Base-by-base conservation (phyloP, 1,140 invertebrate species). In the Philopotamus ludificatus region DNA sequence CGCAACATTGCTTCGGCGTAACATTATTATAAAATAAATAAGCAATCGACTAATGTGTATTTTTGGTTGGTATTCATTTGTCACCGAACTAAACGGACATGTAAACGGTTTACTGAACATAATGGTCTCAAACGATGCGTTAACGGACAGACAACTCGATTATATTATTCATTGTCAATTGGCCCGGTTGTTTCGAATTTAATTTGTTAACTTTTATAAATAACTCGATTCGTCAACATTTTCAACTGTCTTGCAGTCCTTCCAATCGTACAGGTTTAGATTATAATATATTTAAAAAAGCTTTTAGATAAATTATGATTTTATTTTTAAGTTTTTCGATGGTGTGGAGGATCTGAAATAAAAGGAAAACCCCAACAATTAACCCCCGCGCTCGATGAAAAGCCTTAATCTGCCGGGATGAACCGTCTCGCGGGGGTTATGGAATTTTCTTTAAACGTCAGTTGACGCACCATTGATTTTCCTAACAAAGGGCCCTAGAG, bases 381-480 rank as follows among this genome's bases (percentile, higher is more conserved):
- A 7, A 25, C 3, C 12, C 8, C 26, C 16, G 25, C 47, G 9
- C 15, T 12, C 44, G n/a, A 8, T 21, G 18, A 54, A 63, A 65
- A 57, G 54, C 51, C 41, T 57, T 65, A 65, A 65, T 65, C 63
- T 57, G 10, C 41, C 22, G 9, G 18, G 41, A 59, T 53, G 58
- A 65, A 58, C 45, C 39, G 34, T 65, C 63, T 65, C 55, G 18
- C 44, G 60, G 28, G 57, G 22, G 53, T 41, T 49, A 12, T 18
- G 41, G 55, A 58, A 58, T 45, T 44, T 45, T 50, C 59, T 41
- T 22, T 22, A 12, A 20, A 41, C 45, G 25, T 4, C 53, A 53
- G 25, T 60, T 53, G 66, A 58, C 44, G 50, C 44, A 44, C 41
- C 67, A 69, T 69, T 69, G 67, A 69, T 69, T 69, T 69, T 69